Percentiles rank a stretch among this genome's conserved stretches.
These are phyloP conservation scores for Mustelus asterias DNA, from an alignment of 2,113 vertebrate genomes.

Conservation along the genomic window DNA sequence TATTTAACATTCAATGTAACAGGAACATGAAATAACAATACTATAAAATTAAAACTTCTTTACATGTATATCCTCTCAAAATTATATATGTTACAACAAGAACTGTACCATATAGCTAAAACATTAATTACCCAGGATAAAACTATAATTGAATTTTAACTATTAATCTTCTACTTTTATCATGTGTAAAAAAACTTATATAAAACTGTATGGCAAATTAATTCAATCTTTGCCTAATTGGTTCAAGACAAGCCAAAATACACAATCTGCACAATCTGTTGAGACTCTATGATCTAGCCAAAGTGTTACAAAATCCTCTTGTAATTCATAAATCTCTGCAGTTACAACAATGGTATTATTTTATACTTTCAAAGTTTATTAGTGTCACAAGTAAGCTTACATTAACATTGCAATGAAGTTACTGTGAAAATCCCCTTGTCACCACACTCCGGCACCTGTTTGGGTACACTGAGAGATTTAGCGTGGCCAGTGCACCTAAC, in stretches of 20 bases:
- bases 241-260: not conserved
- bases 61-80: not conserved
- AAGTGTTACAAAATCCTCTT: not conserved
- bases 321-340: not conserved
- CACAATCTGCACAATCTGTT: not conserved
- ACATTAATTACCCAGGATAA: not conserved
- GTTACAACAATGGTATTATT: not conserved
- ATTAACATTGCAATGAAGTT: no score
- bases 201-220: not conserved
- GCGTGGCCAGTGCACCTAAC: no score
- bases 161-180: not conserved
- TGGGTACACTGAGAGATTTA: no score
- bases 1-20: not conserved
- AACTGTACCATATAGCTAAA: not conserved
- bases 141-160: not conserved
- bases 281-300: not conserved
- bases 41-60: not conserved
- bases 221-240: not conserved
- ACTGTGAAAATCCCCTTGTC: no score
- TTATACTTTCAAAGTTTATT: no score
- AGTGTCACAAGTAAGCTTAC: no score
- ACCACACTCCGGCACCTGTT: no score
- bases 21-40: not conserved
- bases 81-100: not conserved
- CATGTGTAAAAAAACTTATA: not conserved